phyloP scores from a whole-genome alignment of 2,888 invertebrate genomes.

The Cantharis lateralis region DNA sequence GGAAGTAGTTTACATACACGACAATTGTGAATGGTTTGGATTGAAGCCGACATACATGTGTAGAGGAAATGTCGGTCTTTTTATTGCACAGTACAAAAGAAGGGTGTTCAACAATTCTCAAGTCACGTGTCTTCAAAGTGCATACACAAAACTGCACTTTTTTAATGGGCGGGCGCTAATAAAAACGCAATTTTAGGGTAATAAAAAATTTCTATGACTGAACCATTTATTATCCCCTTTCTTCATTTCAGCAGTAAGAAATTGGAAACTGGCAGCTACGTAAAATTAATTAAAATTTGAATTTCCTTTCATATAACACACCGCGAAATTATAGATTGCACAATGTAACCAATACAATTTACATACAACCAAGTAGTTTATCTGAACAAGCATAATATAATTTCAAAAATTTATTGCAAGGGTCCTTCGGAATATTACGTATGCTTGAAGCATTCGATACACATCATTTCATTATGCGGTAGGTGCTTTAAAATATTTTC shows the following conservation, averaged over 20 bases:
- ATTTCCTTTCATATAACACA: neutral
- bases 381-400: neutral
- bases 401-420: neutral
- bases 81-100: conserved; percentile 37
- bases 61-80: conserved; percentile 38
- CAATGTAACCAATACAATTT: neutral
- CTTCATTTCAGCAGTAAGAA: too few species aligned
- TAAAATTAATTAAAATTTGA: neutral
- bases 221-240: neutral
- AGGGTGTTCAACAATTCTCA: conserved; percentile 38
- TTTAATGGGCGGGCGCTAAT: conserved; percentile 7
- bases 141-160: conserved; percentile 27
- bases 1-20: neutral
- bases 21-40: conserved; percentile 26
- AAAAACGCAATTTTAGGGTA: neutral
- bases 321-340: neutral
- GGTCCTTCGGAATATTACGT: neutral
- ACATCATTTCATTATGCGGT: neutral
- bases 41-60: conserved; percentile 38
- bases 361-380: neutral
- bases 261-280: neutral
- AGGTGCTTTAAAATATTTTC: neutral
- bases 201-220: neutral
- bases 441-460: neutral
- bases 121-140: conserved; percentile 39